Percentiles rank a stretch among this genome's conserved stretches.
Conservation (phyloP, 2,888 invertebrate genomes). For the Campoplex nolae region DNA sequence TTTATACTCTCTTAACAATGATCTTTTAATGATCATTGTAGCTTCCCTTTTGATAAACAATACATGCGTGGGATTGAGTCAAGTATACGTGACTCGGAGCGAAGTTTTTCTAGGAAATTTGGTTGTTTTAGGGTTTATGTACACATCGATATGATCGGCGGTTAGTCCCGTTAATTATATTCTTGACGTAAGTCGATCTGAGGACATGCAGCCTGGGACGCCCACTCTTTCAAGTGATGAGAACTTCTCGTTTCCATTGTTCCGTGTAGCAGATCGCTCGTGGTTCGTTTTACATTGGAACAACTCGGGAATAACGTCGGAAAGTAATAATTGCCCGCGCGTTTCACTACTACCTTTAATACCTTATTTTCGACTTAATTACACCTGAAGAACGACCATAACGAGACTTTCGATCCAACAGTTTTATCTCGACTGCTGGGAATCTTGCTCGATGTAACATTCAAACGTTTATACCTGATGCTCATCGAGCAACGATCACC, state of each 20-base stretch:
- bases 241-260: constrained; percentile 60
- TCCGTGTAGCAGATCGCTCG: constrained; percentile 25
- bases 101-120: neutral
- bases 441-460: constrained; percentile 48
- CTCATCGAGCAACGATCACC: constrained; percentile 35
- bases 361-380: constrained; percentile 65
- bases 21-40: neutral
- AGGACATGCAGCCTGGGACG: constrained; percentile 48
- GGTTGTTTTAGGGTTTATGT: neutral
- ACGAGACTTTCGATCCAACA: constrained; percentile 50
- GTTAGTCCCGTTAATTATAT: constrained; percentile 52
- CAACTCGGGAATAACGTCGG: constrained; percentile 41
- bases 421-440: constrained; percentile 49
- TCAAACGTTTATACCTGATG: constrained; percentile 39
- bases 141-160: constrained; percentile 29
- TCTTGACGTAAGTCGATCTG: constrained; percentile 32
- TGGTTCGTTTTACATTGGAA: constrained; percentile 46
- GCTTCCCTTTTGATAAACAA: neutral
- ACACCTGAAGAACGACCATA: constrained; percentile 45
- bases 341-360: constrained; percentile 52
- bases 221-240: constrained; percentile 39
- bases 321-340: constrained; percentile 66
- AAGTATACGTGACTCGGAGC: neutral
- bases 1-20: neutral
- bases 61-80: neutral